Base-by-base conservation (phyloP, 2,797 vertebrate genomes). In the Mus minutoides region DNA sequence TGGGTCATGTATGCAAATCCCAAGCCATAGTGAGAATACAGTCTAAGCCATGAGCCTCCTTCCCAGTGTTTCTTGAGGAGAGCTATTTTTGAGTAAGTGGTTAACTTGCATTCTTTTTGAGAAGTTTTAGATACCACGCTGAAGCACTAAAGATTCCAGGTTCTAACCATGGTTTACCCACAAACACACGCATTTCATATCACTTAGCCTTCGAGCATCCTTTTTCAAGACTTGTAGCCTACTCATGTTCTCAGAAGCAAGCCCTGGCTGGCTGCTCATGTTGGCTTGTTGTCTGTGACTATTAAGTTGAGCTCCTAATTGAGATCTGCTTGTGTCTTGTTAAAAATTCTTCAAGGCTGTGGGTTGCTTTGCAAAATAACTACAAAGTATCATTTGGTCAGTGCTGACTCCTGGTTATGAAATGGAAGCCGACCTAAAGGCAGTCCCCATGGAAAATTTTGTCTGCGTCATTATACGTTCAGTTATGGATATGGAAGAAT, bases 1-100 rank as follows among this genome's bases (percentile, higher is more conserved):
- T 79, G 43, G 73, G 82, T 88, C 78, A 54, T 52, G 73, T 64
- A 94, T 91, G 91, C 92, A 97, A 79, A 83, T 92, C 88, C 78
- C n/a, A 80, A 95, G 52, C 56, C 37, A 67, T 58, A 22, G 29
- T 71, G 64, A 95, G 77, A 94, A 88, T 77, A 83, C 34, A 96
- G 52, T 64, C 58, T 10, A 76, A 90, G 62, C 46, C 71, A 77
- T 7, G 91, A 67, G 73, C 78, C 78, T 90, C 71, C 89, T 40
- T 14, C 0, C 29, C 43, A 1, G 46, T 69, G 4, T 71, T 83
- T 87, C 56, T 73, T 73, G 31, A 94, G 88, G 37, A 69, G 94
- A 69, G 94, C 40, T 88, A 26, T 90, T 89, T 97, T 62, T 58
- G 92, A 43, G 46, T 29, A 95, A 88, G 16, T 3, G 8, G 77